Base-by-base conservation (phyloP, 2,113 vertebrate genomes). In the Eptesicus fuscus region DNA sequence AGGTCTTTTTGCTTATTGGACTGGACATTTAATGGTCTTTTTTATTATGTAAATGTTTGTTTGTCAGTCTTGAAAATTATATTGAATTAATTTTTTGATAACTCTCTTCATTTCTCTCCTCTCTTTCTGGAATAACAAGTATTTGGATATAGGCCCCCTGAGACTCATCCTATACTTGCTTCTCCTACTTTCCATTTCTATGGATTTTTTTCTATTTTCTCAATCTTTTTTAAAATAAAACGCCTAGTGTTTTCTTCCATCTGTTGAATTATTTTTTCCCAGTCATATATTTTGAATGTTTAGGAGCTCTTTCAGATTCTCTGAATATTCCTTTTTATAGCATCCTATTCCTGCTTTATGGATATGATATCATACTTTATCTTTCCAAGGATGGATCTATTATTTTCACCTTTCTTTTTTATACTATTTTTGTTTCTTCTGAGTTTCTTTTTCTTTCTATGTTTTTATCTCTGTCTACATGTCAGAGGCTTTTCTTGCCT, bases 361-460 rank as follows among this genome's bases (percentile, higher is more conserved):
- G 37, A 18, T 91, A 35, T 67, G 71, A 30, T 35, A 35, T 71
- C 18, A 40, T 83, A 4, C 37, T 18, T 87, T 70, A 13, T 76
- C 30, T 94, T 23, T 40, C n/a, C n/a, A 89, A 89, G 78, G 28
- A 67, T 44, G 91, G 16, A 73, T 44, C 8, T 61, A 10, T 77
- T 89, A 77, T 40, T 84, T 88, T 65, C 85, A 91, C 40, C 23
- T 73, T 92, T 83, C 14, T 86, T 91, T 92, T 92, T 56, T 76
- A 47, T 3, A 16, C 12, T 47, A 2, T 70, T 35, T 94, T 77
- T 74, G 2, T 61, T 89, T 93, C 35, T 88, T 86, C 9, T 61
- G 67, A 59, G 14, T 44, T 77, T 71, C 20, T 84, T 67, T 83
- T 86, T 83, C 13, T 59, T 18, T 77, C 30, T 91, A 2, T 77